Evolutionary conservation across 2,797 vertebrate species (phyloP), one percentile per base, ranked within the genome.

Genomic region (Anas capensis): DNA sequence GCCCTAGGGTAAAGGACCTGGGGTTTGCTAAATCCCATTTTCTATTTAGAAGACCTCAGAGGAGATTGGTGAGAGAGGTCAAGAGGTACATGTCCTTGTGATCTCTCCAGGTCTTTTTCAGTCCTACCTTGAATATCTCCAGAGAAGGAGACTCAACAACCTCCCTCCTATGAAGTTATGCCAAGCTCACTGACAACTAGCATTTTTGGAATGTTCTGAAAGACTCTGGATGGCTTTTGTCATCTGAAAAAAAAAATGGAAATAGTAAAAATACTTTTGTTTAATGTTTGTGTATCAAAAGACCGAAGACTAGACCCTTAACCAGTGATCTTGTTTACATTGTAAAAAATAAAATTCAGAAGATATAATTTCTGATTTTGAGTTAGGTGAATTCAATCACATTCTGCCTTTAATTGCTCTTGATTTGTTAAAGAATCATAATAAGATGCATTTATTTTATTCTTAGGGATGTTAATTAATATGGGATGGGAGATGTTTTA

Each of bases 391-490:
- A 65, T 82, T 89, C 87, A 65, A 62, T 85, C 31, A 60, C 53
- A 57, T 13, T 81, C 42, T 49, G 44, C 61, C 81, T 81, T 75
- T 75, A 90, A 65, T 49, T 57, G 38, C n/a, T 61, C 36, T 65
- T 62, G 33, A 58, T 80, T 72, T 60, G 11, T 49, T 84, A 56
- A 87, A 68, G n/a, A 65, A 81, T 60, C 61, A 14, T 42, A 84
- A 82, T 70, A 92, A 86, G n/a, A 71, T 53, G 14, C 34, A 88
- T 46, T 19, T 38, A 81, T 88, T 83, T 77, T 57, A 79, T 82
- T 93, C 24, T 46, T 53, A 69, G 46, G 7, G 9, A 21, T 40
- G 23, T 56, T 92, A 92, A 91, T 86, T 90, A 76, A 76, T 82
- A 58, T 0, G 1, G 62, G 26, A 33, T 77, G 34, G 51, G 79